Percentiles rank a stretch among this genome's conserved stretches.
Conservation (phyloP, 2,888 invertebrate genomes). For the Pyrrhia umbra region DNA sequence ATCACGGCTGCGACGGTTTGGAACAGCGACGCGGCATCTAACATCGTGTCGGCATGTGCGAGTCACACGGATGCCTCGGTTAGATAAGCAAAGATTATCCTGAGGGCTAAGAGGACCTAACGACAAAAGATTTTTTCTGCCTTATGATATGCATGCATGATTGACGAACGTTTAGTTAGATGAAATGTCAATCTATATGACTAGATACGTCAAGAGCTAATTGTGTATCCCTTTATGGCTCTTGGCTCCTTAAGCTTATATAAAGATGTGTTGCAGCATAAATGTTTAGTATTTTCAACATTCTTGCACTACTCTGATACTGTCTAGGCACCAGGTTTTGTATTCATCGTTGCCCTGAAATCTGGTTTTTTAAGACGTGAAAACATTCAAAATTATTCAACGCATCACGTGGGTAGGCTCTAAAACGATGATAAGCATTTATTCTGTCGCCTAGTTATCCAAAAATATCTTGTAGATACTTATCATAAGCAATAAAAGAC, state of each 20-base stretch:
- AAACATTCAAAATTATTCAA: constrained; percentile 53
- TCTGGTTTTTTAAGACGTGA: constrained; percentile 56
- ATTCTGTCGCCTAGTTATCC: constrained; percentile 52
- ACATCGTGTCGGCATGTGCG: constrained; percentile 77
- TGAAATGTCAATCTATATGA: too few species aligned
- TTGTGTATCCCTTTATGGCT: neutral
- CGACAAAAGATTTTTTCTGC: neutral
- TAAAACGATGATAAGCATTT: constrained; percentile 53
- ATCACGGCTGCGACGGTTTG: constrained; percentile 73
- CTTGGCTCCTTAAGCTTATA: too few species aligned
- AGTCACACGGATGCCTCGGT: constrained; percentile 78
- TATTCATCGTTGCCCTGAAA: constrained; percentile 60
- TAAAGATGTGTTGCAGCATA: constrained; percentile 36
- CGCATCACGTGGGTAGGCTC: constrained; percentile 53
- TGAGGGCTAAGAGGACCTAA: constrained; percentile 2
- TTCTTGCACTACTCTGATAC: too few species aligned
- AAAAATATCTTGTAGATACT: constrained; percentile 52
- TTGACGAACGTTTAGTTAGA: neutral
- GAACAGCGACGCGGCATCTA: constrained; percentile 66
- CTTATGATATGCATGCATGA: neutral
- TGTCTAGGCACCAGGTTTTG: constrained; percentile 42
- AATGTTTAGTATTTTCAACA: constrained; percentile 25
- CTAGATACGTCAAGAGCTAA: too few species aligned
- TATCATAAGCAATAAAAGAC: constrained; percentile 56
- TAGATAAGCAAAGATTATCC: constrained; percentile 80